phyloP scores from a whole-genome alignment of 2,888 invertebrate genomes.

The Eupithecia dodoneata region DNA sequence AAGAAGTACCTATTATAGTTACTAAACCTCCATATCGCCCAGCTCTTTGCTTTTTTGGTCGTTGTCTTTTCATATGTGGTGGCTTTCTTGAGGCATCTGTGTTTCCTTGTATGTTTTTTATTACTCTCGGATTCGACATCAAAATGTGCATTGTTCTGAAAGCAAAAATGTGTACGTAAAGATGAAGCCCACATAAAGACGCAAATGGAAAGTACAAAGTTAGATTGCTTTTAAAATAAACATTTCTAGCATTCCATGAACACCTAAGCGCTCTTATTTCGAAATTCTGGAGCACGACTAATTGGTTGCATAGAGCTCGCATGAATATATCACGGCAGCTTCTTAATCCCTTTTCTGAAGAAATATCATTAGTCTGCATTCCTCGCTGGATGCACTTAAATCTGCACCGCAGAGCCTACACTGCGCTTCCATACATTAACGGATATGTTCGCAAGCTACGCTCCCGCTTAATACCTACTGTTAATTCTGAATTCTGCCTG shows the following conservation, averaged over 20 bases:
- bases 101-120: conserved; percentile 21
- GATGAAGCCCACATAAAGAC: background rate
- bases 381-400: conserved; percentile 51
- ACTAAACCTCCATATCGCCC: background rate
- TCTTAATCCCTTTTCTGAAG: conserved; percentile 52
- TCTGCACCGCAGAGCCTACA: conserved; percentile 50
- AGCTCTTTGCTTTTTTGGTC: background rate
- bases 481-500: conserved; percentile 38
- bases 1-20: background rate
- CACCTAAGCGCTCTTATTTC: conserved; percentile 9
- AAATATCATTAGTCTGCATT: conserved; percentile 59
- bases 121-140: conserved; percentile 13
- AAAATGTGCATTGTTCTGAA: conserved; percentile 17
- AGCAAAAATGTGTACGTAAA: conserved; percentile 6
- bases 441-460: conserved; percentile 42
- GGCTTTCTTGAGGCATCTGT: conserved; percentile 8
- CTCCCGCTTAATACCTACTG: conserved; percentile 32
- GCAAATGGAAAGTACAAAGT: conserved; percentile 3
- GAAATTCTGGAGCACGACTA: conserved; percentile 32
- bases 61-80: conserved; percentile 13
- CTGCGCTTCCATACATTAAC: conserved; percentile 45
- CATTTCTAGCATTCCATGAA: conserved; percentile 7
- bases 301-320: conserved; percentile 50
- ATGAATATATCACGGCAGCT: conserved; percentile 49
- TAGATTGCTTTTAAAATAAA: conserved; percentile 3